phyloP scores from a whole-genome alignment of 2,113 vertebrate genomes.

The Calyptommatus sinebrachiatus region DNA sequence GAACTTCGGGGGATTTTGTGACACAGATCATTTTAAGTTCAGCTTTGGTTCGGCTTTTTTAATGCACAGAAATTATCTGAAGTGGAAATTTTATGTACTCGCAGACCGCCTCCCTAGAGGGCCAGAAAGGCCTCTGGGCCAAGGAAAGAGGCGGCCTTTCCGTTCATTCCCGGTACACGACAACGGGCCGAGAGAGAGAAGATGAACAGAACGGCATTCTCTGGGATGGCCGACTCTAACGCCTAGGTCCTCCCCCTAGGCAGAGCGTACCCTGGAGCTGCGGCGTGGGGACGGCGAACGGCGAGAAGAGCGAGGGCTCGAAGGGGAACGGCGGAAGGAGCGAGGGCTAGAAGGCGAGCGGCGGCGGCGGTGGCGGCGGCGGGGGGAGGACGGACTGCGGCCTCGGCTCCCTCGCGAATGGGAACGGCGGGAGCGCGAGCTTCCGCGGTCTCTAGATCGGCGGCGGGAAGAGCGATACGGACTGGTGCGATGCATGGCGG shows the following conservation, averaged over 20 bases:
- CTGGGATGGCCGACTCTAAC: slow-evolving; percentile 24
- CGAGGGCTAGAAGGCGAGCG: slow-evolving; percentile 37
- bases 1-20: too few relatives aligned
- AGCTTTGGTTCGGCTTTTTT: neutral
- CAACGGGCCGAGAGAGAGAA: too few relatives aligned
- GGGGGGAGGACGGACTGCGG: slow-evolving; percentile 23
- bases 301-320: neutral
- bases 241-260: slow-evolving; percentile 24
- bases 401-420: slow-evolving; percentile 49
- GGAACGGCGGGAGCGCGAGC: slow-evolving; percentile 50
- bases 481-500: slow-evolving; percentile 63
- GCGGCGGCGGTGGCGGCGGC: slow-evolving; percentile 25
- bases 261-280: slow-evolving; percentile 46
- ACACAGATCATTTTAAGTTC: neutral
- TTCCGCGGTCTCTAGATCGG: slow-evolving; percentile 59
- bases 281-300: slow-evolving; percentile 55
- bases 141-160: neutral
- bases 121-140: too few relatives aligned
- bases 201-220: too few relatives aligned
- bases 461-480: slow-evolving; percentile 47
- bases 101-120: too few relatives aligned
- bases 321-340: slow-evolving; percentile 42
- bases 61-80: too few relatives aligned
- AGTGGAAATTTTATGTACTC: too few relatives aligned
- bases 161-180: too few relatives aligned